Percentiles rank a stretch among this genome's conserved stretches.
phyloP scores from a whole-genome alignment of 2,888 invertebrate species.

The Pammene aurita region DNA sequence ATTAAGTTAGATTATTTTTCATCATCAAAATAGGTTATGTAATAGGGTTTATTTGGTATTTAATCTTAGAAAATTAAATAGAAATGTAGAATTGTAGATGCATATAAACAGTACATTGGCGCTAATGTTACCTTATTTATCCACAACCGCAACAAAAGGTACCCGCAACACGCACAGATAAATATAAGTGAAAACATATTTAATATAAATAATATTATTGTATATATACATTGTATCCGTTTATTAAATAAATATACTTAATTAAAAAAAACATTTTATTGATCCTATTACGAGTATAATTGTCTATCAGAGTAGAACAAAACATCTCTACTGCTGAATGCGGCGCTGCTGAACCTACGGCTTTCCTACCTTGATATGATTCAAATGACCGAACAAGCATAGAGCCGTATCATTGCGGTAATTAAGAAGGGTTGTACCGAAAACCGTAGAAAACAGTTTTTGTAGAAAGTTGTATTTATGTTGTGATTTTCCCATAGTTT shows the following conservation, averaged over 20 bases:
- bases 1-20: constrained; percentile 49
- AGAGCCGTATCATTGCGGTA: no score
- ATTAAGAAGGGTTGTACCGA: no score
- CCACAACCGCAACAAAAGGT: constrained; percentile 57
- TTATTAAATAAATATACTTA: constrained; percentile 55
- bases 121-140: constrained; percentile 79
- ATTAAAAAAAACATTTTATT: constrained; percentile 23
- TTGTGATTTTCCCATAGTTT: no score
- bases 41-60: constrained; percentile 39
- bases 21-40: constrained; percentile 46
- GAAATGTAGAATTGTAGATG: constrained; percentile 38
- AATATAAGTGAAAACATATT: constrained; percentile 41
- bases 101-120: constrained; percentile 58
- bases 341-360: no score
- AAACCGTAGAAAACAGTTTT: no score
- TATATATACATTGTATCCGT: constrained; percentile 52
- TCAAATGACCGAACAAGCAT: no score
- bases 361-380: no score
- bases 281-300: neutral
- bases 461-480: no score
- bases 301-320: neutral
- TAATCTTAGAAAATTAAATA: constrained; percentile 42
- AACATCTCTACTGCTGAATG: neutral
- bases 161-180: constrained; percentile 62
- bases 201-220: constrained; percentile 32